Evolutionary conservation across 2,797 vertebrate genomes (phyloP), one percentile per base, ranked within the genome.

Genomic region (Cephalopachus bancanus): DNA sequence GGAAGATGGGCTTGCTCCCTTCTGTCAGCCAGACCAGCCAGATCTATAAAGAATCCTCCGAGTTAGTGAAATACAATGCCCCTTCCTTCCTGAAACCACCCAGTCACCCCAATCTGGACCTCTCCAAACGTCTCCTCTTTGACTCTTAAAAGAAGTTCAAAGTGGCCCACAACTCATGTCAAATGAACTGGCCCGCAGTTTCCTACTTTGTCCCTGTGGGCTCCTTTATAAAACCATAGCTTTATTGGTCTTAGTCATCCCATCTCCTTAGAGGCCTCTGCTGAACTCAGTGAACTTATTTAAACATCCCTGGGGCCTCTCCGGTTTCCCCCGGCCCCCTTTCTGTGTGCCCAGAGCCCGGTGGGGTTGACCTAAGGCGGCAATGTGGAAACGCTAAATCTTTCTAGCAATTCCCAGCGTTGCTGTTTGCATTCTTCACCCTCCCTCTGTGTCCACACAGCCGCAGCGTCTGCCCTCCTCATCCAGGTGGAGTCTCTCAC

Each of bases 121-220:
- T 98, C 98, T 98, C 97, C 98, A 98, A 98, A 98, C 97, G 97
- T 98, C 94, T 98, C 97, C 98, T 97, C 97, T 98, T 98, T 98
- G 97, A 97, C 97, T 98, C 95, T 98, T 98, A 98, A 98, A 98
- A 98, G 96, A 96, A 90, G 97, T 98, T 98, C 98, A 98, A 98
- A 98, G 97, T 98, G 87, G 88, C 97, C 98, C 97, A 96, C 98
- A 98, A 98, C 94, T 98, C 98, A 98, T 98, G 98, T 98, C 98
- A 98, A 97, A 96, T 86, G 93, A 97, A 94, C 91, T 85, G 59
- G 97, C 91, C 84, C 95, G 89, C 85, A 93, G 96, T 97, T 98
- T 98, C 97, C 98, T 98, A 94, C 93, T 92, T 69, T 78, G 97
- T 98, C 98, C 97, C 97, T 81, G 55, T 69, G 97, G 96, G 62